Evolutionary conservation across 2,113 vertebrate species (phyloP), one percentile per base, ranked within the genome.

Genomic region (Saguinus imperator): DNA sequence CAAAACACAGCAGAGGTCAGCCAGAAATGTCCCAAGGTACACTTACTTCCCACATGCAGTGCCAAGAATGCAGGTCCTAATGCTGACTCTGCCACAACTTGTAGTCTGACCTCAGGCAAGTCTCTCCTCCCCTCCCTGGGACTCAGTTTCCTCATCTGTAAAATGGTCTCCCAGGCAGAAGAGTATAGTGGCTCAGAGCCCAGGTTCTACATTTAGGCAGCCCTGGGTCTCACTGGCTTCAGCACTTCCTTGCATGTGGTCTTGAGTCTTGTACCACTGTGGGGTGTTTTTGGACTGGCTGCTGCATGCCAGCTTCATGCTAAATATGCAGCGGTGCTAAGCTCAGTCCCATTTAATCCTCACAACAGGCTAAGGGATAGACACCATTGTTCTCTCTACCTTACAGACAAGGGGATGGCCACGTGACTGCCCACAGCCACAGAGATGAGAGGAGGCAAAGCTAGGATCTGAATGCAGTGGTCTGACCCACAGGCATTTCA

Each of bases 281-380:
- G 20, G 13, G 50, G 35, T 17, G 29, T 58, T 52, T 11, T 25
- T 37, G 68, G 58, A 27, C 29, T 2, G 12, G 35, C 25, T 0
- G 0, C 20, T 6, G 29, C 57, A 35, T 0, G 0, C 43, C 48
- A 35, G 29, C 35, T 45, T 40, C 43, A 0, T 7, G 50, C 21
- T 50, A 32, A 45, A 23, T 9, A 8, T 1, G 35, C 11, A n/a
- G 10, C 48, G 5, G 0, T 43, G 25, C 61, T 20, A 20, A 2
- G 4, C 77, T 61, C 20, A 0, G 18, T 8, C 23, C n/a, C 70
- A 6, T 10, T n/a, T 35, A n/a, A 75, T 66, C 29, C 16, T 61
- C 57, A 12, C 8, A 0, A 50, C 0, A 3, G 0, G 35, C 91
- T 6, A 8, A 81, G 66, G 55, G 16, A 6, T 43, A 64, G 89